Evolutionary conservation across 1,140 invertebrate genomes (phyloP), one percentile per base, ranked within the genome.

Genomic region (Magallana gigas): DNA sequence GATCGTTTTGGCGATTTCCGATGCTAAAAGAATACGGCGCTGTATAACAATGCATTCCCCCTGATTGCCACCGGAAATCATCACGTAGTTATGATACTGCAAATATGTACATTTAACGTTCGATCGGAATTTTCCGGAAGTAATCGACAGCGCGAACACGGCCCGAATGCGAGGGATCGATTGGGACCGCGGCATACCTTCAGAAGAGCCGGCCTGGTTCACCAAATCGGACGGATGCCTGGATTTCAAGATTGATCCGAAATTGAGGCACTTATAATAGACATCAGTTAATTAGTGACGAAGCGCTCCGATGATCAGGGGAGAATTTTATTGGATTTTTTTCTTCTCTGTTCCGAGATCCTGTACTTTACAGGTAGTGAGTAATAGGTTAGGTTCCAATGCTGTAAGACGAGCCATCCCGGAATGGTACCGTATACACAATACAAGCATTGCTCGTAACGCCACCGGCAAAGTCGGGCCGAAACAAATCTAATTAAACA

Each of bases 31-130:
- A 83, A 83, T 83, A 83, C 48, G n/a, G 48, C 48, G 57, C n/a
- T 83, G 57, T 58, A 57, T 18, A 83, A 83, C 48, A 83, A 57
- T 83, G 81, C 57, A 57, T 57, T 57, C 48, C n/a, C 48, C 81
- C 81, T 57, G 81, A 57, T 57, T 57, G 57, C 81, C 48, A 58
- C 81, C 48, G 81, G 81, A 83, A 83, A 83, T 83, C 57, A 83
- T 83, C 81, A 23, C 48, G 57, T 83, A 58, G 48, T 83, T 83
- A 83, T 83, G 81, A 83, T 83, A 83, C 81, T 57, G 81, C 57
- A 83, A 83, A 83, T 83, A 83, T 83, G 81, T 83, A 83, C 81
- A 83, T 83, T 83, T 83, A 57, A 83, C 81, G 57, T 83, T 83
- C 81, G 81, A 83, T 83, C 81, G 81, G 48, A 83, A 83, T 83